These are phyloP conservation scores for Hippopotamus amphibius DNA, from an alignment of 2,113 vertebrate genomes.

Conservation along the genomic window DNA sequence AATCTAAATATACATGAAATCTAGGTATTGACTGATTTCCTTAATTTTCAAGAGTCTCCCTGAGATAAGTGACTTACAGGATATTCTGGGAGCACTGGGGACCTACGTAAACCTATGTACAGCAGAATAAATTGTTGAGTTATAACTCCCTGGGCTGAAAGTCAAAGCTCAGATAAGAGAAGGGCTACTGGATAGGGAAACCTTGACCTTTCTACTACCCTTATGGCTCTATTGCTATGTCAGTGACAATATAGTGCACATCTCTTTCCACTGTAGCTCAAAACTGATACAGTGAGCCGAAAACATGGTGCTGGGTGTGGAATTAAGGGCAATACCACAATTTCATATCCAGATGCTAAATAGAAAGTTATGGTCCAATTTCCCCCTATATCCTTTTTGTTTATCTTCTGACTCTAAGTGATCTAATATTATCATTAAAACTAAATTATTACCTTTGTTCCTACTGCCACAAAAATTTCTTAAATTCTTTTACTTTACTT, in stretches of 20 bases:
- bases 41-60: background rate
- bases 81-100: background rate
- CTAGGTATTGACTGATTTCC: background rate
- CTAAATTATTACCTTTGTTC: background rate
- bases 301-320: background rate
- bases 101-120: background rate
- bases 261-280: background rate
- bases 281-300: background rate
- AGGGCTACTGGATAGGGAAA: background rate
- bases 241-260: background rate
- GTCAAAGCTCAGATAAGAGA: background rate
- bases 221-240: background rate
- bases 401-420: background rate
- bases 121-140: background rate
- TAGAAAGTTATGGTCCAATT: background rate
- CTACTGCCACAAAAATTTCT: background rate
- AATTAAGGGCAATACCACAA: background rate
- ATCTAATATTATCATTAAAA: background rate
- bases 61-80: background rate
- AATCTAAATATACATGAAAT: background rate
- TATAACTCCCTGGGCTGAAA: background rate
- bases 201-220: background rate
- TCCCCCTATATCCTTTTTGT: background rate
- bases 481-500: background rate
- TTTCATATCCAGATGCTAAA: background rate